These are phyloP conservation scores for Drosophila novamexicana DNA, from an alignment of 1,140 invertebrate genomes.

Conservation along the genomic window DNA sequence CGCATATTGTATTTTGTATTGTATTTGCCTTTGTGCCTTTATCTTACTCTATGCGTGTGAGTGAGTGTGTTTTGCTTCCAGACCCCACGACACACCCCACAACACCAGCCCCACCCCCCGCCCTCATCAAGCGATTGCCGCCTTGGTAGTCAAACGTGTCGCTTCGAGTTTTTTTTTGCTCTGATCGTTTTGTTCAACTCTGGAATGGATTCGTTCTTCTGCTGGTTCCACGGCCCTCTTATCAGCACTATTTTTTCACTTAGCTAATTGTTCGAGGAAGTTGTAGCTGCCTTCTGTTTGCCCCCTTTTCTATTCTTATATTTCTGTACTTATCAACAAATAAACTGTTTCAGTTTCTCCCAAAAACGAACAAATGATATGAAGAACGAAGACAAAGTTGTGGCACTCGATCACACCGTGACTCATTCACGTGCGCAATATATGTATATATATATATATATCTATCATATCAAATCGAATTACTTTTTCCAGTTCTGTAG, in stretches of 20 bases:
- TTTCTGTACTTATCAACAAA: conserved; percentile 53
- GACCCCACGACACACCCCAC: conserved; percentile 15
- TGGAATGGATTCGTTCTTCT: conserved; percentile 16
- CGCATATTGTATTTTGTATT: conserved; percentile 18
- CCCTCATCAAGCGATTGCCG: background rate
- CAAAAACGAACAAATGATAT: background rate
- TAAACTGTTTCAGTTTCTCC: conserved; percentile 17
- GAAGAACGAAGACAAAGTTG: background rate
- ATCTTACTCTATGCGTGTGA: conserved; percentile 9
- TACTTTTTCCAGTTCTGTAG: background rate
- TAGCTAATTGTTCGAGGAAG: conserved; percentile 76
- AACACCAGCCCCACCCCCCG: background rate
- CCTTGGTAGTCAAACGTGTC: conserved; percentile 38
- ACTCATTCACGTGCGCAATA: background rate
- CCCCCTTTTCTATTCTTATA: background rate
- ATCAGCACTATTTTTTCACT: conserved; percentile 60
- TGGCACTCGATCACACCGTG: background rate
- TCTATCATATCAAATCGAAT: conserved; percentile 1
- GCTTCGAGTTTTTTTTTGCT: conserved; percentile 22
- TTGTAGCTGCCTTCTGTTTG: conserved; percentile 20
- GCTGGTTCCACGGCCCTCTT: conserved; percentile 22
- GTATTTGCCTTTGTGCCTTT: conserved; percentile 34
- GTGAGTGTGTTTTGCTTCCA: conserved; percentile 13
- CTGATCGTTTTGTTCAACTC: conserved; percentile 25
- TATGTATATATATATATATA: background rate